Evolutionary conservation across 2,888 invertebrate species (phyloP).

Genomic region (Rhyacophila evoluta): DNA sequence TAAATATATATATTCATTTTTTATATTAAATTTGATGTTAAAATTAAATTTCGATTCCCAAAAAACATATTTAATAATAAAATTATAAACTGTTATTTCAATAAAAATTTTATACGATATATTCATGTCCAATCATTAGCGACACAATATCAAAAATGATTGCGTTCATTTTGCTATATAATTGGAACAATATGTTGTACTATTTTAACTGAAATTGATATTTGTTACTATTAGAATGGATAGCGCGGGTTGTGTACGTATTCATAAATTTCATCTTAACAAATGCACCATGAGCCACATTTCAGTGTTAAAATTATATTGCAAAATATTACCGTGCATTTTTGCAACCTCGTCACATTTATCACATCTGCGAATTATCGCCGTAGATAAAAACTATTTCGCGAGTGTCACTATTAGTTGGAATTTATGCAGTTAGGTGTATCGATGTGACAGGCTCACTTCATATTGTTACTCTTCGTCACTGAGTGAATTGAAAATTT

Average conservation of each 20-base stretch:
- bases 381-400: slow-evolving; percentile 38
- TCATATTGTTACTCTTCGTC: slow-evolving; percentile 20
- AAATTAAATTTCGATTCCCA: no score
- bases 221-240: not conserved
- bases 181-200: not conserved
- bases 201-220: not conserved
- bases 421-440: slow-evolving; percentile 30
- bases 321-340: not conserved
- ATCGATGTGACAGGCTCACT: slow-evolving; percentile 27
- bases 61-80: no score
- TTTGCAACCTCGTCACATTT: slow-evolving; percentile 29
- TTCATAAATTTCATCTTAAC: not conserved
- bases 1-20: no score
- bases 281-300: not conserved
- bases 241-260: not conserved
- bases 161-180: no score
- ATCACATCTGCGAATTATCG: slow-evolving; percentile 34
- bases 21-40: no score
- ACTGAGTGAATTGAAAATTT: slow-evolving; percentile 6
- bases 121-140: no score
- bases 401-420: not conserved
- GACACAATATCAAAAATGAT: no score
- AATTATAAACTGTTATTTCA: no score
- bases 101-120: no score
- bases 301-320: slow-evolving; percentile 11